These are phyloP conservation scores for Radopholus similis DNA, from an alignment of 1,140 invertebrate species.

Conservation along the genomic window DNA sequence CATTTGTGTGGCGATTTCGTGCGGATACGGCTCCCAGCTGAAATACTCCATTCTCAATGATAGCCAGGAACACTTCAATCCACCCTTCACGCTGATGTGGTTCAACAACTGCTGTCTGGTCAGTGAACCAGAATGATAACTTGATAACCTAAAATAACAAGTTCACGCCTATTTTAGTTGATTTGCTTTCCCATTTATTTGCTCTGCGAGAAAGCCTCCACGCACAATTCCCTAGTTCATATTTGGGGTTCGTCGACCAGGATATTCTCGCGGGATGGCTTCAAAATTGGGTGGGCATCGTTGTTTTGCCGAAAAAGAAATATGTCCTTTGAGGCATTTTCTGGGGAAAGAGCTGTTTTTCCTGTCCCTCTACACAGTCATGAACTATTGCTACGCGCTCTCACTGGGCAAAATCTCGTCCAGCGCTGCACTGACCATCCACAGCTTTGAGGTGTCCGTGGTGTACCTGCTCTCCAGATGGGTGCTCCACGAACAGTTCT, in stretches of 20 bases:
- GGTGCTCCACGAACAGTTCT: background rate
- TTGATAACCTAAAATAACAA: too few species aligned
- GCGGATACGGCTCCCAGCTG: slow-evolving; percentile 11
- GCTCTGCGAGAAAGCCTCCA: background rate
- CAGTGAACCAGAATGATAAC: background rate
- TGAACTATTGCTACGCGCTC: slow-evolving; percentile 12
- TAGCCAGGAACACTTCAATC: slow-evolving; percentile 2
- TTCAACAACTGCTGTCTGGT: slow-evolving; percentile 18
- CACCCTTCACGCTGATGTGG: slow-evolving; percentile 15
- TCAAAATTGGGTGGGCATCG: background rate
- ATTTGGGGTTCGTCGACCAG: too few species aligned
- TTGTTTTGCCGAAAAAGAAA: background rate
- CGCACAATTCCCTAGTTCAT: too few species aligned
- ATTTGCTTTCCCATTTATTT: slow-evolving; percentile 15
- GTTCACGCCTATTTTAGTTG: background rate
- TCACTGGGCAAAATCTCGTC: slow-evolving; percentile 9
- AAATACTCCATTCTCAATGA: slow-evolving; percentile 12
- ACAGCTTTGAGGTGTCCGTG: slow-evolving; percentile 12
- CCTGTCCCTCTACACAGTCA: slow-evolving; percentile 1
- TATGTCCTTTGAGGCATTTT: background rate
- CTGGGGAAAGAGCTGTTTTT: slow-evolving; percentile 6
- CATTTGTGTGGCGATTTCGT: slow-evolving; percentile 5
- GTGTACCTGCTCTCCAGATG: slow-evolving; percentile 4
- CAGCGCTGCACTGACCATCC: background rate
- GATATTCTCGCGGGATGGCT: background rate